Evolutionary conservation across 2,113 vertebrate species (phyloP), one percentile per base, ranked within the genome.

Genomic region (Coptodon rendalli): DNA sequence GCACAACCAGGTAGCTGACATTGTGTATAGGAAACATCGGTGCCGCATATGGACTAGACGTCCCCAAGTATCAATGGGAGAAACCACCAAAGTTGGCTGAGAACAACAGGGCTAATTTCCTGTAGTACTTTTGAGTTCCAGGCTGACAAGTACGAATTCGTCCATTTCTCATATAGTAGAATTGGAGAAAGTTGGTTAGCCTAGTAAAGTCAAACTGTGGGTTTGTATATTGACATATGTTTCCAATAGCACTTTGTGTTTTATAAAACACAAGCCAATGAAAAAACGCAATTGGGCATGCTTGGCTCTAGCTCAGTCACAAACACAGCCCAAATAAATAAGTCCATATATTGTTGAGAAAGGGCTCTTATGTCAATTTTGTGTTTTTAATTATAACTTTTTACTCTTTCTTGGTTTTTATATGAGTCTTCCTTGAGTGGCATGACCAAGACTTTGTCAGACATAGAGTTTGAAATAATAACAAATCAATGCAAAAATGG

Each of bases 251-350:
- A 40, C 92, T 91, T 4, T 89, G 76, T 90, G 86, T 94, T 95
- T 90, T 92, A 94, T 91, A 88, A 92, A 94, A 94, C 94, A 91
- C 92, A 93, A 91, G 76, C 61, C 89, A 90, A 91, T 88, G 93
- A 91, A 94, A 89, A 94, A 93, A 63, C 22, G 87, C 63, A 80
- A 92, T 91, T 68, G 24, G 76, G 90, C 83, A 85, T 88, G 84
- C 93, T 93, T 93, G 94, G 92, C 93, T 80, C 79, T 52, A 17
- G 53, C 80, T 38, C 54, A 36, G 59, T 31, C 29, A 27, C 80
- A 83, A 90, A 87, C 40, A 90, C 84, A 76, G 9, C 59, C 61
- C 61, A 36, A 53, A 83, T 40, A 88, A 76, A 87, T 80, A 86
- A n/a, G 61, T 36, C 61, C 89, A 87, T 92, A 48, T 88, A 85